A percentile compares a stretch with the other conserved stretches of the same genome.
Evolutionary conservation across 2,113 vertebrate genomes (phyloP).

Genomic region (Puntigrus tetrazona): DNA sequence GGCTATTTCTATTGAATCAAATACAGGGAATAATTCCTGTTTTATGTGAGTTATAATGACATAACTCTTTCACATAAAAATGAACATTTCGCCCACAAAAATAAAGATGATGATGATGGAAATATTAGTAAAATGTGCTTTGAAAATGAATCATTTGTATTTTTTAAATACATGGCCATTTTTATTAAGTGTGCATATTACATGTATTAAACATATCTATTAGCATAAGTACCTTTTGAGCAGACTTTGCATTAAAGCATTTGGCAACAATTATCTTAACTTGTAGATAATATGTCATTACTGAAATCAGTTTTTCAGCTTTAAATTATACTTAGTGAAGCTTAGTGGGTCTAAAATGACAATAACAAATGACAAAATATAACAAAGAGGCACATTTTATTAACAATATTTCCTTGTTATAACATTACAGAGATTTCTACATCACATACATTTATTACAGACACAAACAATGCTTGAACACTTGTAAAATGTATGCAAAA

Average conservation of each 20-base stretch:
- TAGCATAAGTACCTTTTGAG: too few species aligned
- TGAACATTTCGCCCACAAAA: neutral
- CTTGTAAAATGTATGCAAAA: neutral
- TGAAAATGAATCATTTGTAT: neutral
- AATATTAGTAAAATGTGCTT: neutral
- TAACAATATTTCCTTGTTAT: neutral
- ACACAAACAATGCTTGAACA: neutral
- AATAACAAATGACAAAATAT: neutral
- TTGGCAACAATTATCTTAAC: neutral
- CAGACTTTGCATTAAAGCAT: neutral
- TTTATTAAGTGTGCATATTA: neutral
- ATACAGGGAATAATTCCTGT: neutral
- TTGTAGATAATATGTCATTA: neutral
- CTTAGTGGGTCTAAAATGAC: neutral
- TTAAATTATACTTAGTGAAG: neutral
- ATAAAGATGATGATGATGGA: neutral
- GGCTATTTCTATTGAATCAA: too few species aligned
- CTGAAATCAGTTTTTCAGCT: neutral
- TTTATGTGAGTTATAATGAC: neutral
- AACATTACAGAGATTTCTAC: neutral
- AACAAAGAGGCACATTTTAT: constrained; percentile 12
- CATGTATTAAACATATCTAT: too few species aligned
- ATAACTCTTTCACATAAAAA: neutral
- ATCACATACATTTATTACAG: neutral
- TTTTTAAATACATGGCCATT: neutral